These are phyloP conservation scores for Bibio marci DNA, from an alignment of 2,888 invertebrate species.

Conservation along the genomic window DNA sequence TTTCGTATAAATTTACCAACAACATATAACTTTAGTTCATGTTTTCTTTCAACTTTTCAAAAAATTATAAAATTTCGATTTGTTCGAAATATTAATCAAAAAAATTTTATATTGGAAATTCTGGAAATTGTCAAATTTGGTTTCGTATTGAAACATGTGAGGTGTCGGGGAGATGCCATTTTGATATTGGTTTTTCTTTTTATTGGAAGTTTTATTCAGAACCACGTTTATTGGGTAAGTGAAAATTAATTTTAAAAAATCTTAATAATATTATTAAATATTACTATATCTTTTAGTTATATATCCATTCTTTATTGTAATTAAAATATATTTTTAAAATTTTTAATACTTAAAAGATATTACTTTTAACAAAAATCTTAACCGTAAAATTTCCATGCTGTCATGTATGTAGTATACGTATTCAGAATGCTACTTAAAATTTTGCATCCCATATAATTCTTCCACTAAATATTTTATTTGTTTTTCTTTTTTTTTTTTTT, in stretches of 20 bases:
- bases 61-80: too few species aligned
- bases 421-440: not conserved
- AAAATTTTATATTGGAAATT: too few species aligned
- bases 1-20: too few species aligned
- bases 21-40: too few species aligned
- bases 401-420: not conserved
- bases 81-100: too few species aligned
- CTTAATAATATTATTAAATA: slow-evolving; percentile 6
- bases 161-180: slow-evolving; percentile 1
- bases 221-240: slow-evolving; percentile 27
- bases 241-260: slow-evolving; percentile 9
- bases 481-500: not conserved
- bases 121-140: too few species aligned
- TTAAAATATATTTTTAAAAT: not conserved
- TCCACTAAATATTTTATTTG: not conserved
- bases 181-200: slow-evolving; percentile 16
- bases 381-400: not conserved
- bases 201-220: slow-evolving; percentile 21
- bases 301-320: too few species aligned
- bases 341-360: not conserved
- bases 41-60: too few species aligned
- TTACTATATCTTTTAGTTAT: not conserved
- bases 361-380: not conserved
- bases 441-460: not conserved
- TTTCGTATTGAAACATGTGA: too few species aligned